Percentiles rank a stretch among this genome's conserved stretches.
Conservation (phyloP, 2,113 vertebrate genomes). For the Leucopsar rothschildi region DNA sequence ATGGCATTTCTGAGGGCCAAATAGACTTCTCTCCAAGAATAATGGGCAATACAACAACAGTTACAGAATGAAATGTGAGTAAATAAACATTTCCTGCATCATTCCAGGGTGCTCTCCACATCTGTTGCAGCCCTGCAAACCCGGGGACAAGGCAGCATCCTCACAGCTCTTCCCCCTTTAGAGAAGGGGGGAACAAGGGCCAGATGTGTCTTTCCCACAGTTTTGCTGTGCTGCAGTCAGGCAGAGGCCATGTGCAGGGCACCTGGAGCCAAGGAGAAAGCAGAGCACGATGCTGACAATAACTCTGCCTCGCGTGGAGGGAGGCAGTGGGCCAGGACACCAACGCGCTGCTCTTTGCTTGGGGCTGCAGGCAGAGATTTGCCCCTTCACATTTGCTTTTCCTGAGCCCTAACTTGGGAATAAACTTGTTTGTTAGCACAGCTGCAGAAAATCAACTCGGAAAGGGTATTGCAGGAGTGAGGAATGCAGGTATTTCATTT, state of each 20-base stretch:
- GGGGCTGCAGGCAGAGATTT: not conserved
- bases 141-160: not conserved
- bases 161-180: not conserved
- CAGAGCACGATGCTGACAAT: not conserved
- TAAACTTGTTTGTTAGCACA: slow-evolving; percentile 29
- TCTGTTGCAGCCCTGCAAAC: not conserved
- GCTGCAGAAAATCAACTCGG: not conserved
- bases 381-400: not conserved
- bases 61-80: not conserved
- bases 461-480: not conserved
- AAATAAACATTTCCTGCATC: not conserved
- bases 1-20: not conserved
- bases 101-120: not conserved
- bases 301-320: not conserved
- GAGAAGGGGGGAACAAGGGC: not conserved
- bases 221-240: not conserved
- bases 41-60: not conserved
- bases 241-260: not conserved
- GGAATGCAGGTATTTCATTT: slow-evolving; percentile 15
- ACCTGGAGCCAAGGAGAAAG: not conserved
- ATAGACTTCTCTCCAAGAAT: not conserved
- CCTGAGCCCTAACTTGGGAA: not conserved
- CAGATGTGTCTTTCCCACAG: not conserved
- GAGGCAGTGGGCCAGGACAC: not conserved
- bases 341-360: accelerated